Evolutionary conservation across 2,888 invertebrate species (phyloP), one percentile per base, ranked within the genome.

Genomic region (Chloroclystis v-ata): DNA sequence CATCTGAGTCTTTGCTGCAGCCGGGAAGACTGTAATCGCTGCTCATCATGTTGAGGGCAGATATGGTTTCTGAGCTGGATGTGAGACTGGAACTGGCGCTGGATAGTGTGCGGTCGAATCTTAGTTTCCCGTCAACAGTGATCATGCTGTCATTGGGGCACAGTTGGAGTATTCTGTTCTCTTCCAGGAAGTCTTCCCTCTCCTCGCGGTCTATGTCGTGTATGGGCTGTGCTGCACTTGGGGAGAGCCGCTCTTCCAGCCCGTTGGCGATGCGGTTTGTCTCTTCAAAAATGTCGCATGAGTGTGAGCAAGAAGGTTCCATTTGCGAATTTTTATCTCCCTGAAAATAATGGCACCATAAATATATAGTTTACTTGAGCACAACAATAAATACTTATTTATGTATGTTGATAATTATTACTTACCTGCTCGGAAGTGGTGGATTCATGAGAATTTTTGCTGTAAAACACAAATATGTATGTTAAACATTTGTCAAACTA

Each of bases 261-360:
- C 14, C 43, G n/a, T 35, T 50, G 5, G 73, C 66, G 56, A 61
- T 70, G 54, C 61, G 64, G 44, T 62, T 67, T 30, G 71, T 59
- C 60, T 67, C 78, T 44, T 80, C 76, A 61, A 65, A 79, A 57
- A 77, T 67, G 55, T 79, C 75, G 72, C 74, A 70, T 50, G 73
- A 73, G 59, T 70, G 77, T 49, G 83, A 79, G 69, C 83, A 83
- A 78, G 82, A 71, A 72, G 85, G 82, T 66, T 86, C 84, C 87
- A 87, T 87, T 59, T n/a, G n/a, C n/a, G n/a, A n/a, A n/a, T 65
- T 81, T 67, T 39, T 39, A 35, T 51, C 47, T 39, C 37, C 29
- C 64, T 61, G 54, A 1, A 52, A 54, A 38, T 13, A 28, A 12
- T n/a, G 5, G 2, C 0, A 25, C 25, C 16, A 12, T 1, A 26